These are phyloP conservation scores for Clinocottus analis DNA, from an alignment of 2,113 vertebrate genomes.

Conservation along the genomic window DNA sequence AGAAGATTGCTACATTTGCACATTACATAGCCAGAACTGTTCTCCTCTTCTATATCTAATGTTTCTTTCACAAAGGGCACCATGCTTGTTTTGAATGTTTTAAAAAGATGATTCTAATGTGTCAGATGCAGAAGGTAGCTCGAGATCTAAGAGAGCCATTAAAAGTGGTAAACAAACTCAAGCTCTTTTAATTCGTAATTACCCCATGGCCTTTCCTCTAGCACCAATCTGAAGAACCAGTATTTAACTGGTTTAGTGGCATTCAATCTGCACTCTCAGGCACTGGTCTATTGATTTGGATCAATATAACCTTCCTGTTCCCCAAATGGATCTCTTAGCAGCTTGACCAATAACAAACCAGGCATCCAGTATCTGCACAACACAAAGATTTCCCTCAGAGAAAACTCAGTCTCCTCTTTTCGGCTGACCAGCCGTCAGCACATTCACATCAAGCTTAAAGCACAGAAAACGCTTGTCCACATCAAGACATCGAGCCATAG, in stretches of 20 bases:
- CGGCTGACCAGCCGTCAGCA: conserved; percentile 56
- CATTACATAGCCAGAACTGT: not conserved
- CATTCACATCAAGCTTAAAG: conserved; percentile 47
- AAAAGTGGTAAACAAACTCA: not conserved
- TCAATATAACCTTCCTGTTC: conserved; percentile 26
- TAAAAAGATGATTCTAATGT: not conserved
- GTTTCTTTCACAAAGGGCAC: not conserved
- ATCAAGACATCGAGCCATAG: conserved; percentile 30
- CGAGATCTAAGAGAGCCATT: not conserved
- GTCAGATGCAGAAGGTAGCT: not conserved
- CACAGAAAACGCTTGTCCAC: conserved; percentile 25
- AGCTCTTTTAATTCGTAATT: not conserved
- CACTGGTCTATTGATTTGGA: not conserved
- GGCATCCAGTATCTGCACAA: conserved; percentile 3
- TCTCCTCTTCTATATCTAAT: not conserved
- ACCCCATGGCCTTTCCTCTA: not conserved
- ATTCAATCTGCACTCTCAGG: not conserved
- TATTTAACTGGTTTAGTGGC: not conserved
- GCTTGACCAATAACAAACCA: conserved; percentile 36
- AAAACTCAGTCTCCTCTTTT: not conserved
- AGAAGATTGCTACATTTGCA: not conserved
- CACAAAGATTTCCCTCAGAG: conserved; percentile 47
- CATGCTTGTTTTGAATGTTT: not conserved
- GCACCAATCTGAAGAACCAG: not conserved
- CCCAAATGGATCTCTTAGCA: conserved; percentile 34